Base-by-base conservation (phyloP, 1,140 invertebrate species). In the Halictus rubicundus region DNA sequence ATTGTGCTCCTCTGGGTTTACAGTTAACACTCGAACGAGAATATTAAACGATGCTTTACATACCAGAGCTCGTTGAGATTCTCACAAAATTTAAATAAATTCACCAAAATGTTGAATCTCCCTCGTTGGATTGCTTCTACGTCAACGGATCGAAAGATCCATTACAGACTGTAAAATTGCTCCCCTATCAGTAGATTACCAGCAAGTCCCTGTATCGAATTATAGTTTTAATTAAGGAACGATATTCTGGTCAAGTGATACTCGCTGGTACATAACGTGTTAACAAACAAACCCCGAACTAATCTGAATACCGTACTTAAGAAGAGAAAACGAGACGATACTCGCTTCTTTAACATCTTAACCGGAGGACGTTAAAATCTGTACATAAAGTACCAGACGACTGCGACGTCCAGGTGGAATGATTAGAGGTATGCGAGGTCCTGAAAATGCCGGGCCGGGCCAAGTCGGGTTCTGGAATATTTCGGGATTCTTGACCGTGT, bases 281-380 rank as follows among this genome's bases (percentile, higher is more conserved):
- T 32, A 32, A 32, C 32, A 32, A 71, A 71, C 54, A 52, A 72
- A 70, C 37, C 27, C 59, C 27, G 10, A 68, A 78, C 68, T 72
- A 78, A 78, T 78, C 68, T n/a, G 19, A 52, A 16, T 25, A 57
- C 60, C 21, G 7, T 57, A 12, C n/a, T 19, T 19, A 16, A 52
- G 14, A 19, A 4, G 19, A 61, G 52, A 32, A 59, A 68, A 76
- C 27, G 64, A 68, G 19, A 69, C 14, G 10, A 32, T 72, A 10
- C 46, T 10, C 59, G 76, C 76, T 78, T 78, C 25, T 65, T 72
- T 78, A 78, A 78, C 76, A 72, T 72, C 71, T 39, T 71, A 71
- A 78, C 49, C 46, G 42, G 14, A 64, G 12, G 39, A 42, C 21
- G 42, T 57, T 71, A 27, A 42, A 64, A 72, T 64, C 37, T 74